Evolutionary conservation across 1,140 invertebrate genomes (phyloP), one percentile per base, ranked within the genome.

Genomic region (Marisa cornuarietis): DNA sequence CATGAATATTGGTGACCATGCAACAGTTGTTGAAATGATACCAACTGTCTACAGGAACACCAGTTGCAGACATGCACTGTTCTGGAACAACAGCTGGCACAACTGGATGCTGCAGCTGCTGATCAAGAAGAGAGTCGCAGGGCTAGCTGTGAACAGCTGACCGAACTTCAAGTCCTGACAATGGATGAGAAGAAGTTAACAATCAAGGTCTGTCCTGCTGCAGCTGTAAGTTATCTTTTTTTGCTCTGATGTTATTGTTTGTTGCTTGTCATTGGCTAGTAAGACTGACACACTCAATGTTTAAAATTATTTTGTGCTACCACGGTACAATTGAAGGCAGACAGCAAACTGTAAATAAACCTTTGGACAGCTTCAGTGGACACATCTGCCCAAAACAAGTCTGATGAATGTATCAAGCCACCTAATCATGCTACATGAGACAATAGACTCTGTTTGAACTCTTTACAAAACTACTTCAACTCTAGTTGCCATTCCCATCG

Each of bases 151-250:
- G 58, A 78, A 8, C 18, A 52, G 61, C 77, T 76, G 49, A 24
- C 76, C 13, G 51, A 78, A 16, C 71, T 89, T 16, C 63, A 83
- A 68, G 88, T 89, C 24, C 84, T 84, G n/a, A 84, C 86, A 26
- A 87, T 89, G 87, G 85, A 83, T 69, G 81, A 86, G 75, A 84
- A 87, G 54, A 88, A 85, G 77, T 84, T 89, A 18, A 80, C 84
- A 1, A 83, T 89, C 42, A 82, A 85, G 58, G 52, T 77, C 49
- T 24, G 22, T 68, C 26, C 65, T 68, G 65, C 26, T 24, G 31
- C 31, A 49, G 7, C 63, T 14, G 10, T 65, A 42, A 61, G 24
- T 13, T 66, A 13, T 31, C 42, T 68, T 6, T 77, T 68, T 26
- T 65, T 63, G 14, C 26, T 66, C 9, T 61, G 22, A 51, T 11